A percentile compares a stretch with the other conserved stretches of the same genome.
Conservation (phyloP, 2,113 vertebrate species). For the Tursiops truncatus region DNA sequence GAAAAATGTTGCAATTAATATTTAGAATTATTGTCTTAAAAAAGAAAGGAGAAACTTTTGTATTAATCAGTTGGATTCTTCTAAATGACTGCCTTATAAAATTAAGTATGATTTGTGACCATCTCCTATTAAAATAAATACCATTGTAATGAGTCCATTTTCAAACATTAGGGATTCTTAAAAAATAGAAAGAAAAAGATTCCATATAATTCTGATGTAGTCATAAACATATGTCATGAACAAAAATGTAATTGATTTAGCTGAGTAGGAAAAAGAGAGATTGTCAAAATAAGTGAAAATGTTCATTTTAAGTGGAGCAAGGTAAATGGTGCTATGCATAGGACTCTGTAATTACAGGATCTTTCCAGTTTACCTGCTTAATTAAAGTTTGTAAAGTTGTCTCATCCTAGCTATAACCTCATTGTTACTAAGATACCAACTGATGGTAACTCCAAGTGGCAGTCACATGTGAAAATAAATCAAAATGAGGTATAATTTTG, state of each 20-base stretch:
- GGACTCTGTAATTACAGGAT: neutral
- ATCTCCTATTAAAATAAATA: neutral
- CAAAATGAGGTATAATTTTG: neutral
- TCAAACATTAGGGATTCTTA: conserved; percentile 1
- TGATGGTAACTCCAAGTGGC: neutral
- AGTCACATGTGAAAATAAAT: conserved; percentile 2
- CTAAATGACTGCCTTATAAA: conserved; percentile 13
- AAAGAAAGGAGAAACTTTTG: neutral
- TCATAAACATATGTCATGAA: neutral
- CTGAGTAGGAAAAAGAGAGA: conserved; percentile 1
- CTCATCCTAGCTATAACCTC: neutral
- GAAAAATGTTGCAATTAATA: conserved; percentile 51
- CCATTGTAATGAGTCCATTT: neutral
- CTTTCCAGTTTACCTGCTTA: neutral
- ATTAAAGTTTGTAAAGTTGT: neutral
- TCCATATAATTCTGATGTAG: conserved; percentile 2
- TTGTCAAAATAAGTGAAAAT: neutral
- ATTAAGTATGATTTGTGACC: neutral
- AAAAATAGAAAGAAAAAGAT: conserved; percentile 21
- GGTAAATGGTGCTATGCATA: neutral
- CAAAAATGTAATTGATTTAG: conserved; percentile 1
- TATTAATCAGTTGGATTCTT: conserved; percentile 22
- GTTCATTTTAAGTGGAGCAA: neutral
- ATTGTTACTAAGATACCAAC: conserved; percentile 45
- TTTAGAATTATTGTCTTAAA: conserved; percentile 17